Base-by-base conservation (phyloP, 2,113 vertebrate genomes). In the Madoqua kirkii region DNA sequence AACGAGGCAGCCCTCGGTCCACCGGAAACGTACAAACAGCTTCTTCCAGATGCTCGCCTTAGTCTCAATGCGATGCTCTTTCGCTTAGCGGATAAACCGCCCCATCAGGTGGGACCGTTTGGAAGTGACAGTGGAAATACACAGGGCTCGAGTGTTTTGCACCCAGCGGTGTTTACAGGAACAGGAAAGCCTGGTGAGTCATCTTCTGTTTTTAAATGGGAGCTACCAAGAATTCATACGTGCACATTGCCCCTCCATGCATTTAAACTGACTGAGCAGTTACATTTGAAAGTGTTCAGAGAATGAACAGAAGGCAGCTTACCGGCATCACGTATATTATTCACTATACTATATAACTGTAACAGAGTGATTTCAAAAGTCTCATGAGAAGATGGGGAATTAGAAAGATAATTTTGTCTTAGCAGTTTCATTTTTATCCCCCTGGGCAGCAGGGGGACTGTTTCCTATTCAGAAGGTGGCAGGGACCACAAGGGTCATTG, bases 181-280 rank as follows among this genome's bases (percentile, higher is more conserved):
- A 91, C 95, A 97, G 55, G n/a, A 97, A 97, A 91, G 33, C 74
- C 62, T 84, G 59, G 85, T 93, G 96, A 97, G 52, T 97, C 88
- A 96, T 84, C 82, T 93, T 86, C 31, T 92, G 23, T 93, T 96
- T 96, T 96, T 87, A 27, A 95, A 64, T 76, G 96, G 87, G 1
- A 29, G 67, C 96, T 95, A 21, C 89, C 59, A 9, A 9, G 87
- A 84, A 27, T 57, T 81, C 95, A 33, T 88, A 16, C 27, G 1
- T 43, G 33, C 45, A 3, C 45, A 84, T 92, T 76, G 87, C 31
- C 93, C 81, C 76, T 92, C 55, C 1, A n/a, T 27, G 57, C 78
- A 93, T 96, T 97, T 97, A 96, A 67, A 88, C 93, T 43, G 17
- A 83, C 10, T 29, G 54, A 82, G 57, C 1, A 71, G 36, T 55